A percentile compares a stretch with the other conserved stretches of the same genome.
Evolutionary conservation across 2,797 vertebrate species (phyloP).

Genomic region (Myotis findleyi): DNA sequence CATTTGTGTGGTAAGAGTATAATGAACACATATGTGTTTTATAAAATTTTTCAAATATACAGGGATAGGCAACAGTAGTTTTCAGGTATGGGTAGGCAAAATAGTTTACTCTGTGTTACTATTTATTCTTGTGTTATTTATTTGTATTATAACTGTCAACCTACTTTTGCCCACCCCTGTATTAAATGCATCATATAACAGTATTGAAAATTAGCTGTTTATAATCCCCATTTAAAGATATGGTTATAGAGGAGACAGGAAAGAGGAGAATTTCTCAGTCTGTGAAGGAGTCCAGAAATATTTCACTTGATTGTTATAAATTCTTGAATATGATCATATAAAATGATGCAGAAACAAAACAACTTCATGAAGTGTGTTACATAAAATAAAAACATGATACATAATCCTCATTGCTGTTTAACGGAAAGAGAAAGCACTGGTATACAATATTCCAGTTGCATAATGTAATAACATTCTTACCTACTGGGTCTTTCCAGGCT

Average conservation of each 20-base stretch:
- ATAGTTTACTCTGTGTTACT: neutral
- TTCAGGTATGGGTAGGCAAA: neutral
- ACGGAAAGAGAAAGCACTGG: neutral
- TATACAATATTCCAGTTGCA: neutral
- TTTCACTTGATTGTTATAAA: neutral
- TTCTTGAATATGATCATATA: neutral
- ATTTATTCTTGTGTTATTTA: neutral
- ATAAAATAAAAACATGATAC: neutral
- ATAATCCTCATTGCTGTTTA: neutral
- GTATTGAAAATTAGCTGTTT: slow-evolving; percentile 4
- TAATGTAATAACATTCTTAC: slow-evolving; percentile 87
- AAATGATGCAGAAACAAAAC: neutral
- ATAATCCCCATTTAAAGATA: neutral
- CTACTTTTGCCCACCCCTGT: neutral
- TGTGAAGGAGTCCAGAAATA: neutral
- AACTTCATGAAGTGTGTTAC: neutral
- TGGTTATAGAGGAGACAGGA: neutral
- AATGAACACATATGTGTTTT: neutral
- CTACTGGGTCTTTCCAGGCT: slow-evolving; percentile 93
- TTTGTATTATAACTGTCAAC: neutral
- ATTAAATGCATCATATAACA: neutral
- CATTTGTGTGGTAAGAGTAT: neutral
- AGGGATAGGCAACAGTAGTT: neutral
- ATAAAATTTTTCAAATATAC: neutral
- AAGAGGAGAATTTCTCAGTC: neutral